Conservation (phyloP, 2,888 invertebrate genomes). For the Luffia ferchaultella region DNA sequence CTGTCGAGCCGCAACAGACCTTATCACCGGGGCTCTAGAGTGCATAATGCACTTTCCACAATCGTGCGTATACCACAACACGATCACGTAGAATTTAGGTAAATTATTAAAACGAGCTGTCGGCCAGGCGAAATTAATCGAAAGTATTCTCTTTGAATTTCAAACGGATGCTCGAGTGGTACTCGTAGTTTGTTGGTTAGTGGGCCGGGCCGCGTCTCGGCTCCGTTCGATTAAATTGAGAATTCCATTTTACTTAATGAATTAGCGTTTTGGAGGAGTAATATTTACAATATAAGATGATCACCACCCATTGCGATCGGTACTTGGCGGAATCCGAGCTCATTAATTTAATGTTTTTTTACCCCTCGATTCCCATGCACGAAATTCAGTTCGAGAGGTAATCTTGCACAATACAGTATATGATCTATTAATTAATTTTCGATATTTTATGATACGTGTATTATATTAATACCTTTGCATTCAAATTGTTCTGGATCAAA, state of each 20-base stretch:
- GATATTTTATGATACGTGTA: too few species aligned
- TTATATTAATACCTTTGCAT: too few species aligned
- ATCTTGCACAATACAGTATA: too few species aligned
- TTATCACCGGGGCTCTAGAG: conserved; percentile 21
- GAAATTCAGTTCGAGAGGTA: too few species aligned
- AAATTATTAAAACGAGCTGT: conserved; percentile 48
- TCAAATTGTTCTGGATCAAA: too few species aligned
- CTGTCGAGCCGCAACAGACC: conserved; percentile 19
- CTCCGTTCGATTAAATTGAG: not conserved
- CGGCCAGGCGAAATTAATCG: conserved; percentile 46
- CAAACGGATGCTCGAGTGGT: conserved; percentile 23
- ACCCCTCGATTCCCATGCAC: too few species aligned
- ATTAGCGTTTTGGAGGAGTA: conserved; percentile 9
- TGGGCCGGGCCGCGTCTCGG: conserved; percentile 8
- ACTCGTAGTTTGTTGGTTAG: conserved; percentile 28
- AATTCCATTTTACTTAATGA: conserved; percentile 6
- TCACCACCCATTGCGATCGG: not conserved
- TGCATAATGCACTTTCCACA: conserved; percentile 17
- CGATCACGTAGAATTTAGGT: conserved; percentile 16
- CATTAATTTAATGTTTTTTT: too few species aligned
- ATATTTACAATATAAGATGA: conserved; percentile 6
- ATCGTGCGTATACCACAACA: not conserved
- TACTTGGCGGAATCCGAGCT: not conserved
- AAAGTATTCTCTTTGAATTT: conserved; percentile 44
- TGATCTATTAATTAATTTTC: too few species aligned